Evolutionary conservation across 2,888 invertebrate genomes (phyloP).

Genomic region (Unio pictorum): DNA sequence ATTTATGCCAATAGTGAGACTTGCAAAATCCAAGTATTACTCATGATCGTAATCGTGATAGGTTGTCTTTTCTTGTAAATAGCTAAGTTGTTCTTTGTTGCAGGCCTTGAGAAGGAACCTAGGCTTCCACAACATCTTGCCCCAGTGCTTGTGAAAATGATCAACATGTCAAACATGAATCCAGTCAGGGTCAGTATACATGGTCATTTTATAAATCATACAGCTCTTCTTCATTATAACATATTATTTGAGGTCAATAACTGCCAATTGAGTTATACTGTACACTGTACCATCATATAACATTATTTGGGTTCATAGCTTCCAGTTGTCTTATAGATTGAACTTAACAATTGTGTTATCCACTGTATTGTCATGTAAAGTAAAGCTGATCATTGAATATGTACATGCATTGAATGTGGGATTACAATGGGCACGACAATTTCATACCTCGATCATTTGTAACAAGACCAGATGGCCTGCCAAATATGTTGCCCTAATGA

Average conservation of each 20-base stretch:
- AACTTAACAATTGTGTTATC: too few species aligned
- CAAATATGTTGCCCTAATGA: too few species aligned
- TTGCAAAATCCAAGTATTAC: not conserved
- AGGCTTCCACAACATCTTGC: conserved; percentile 82
- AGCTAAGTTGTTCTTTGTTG: conserved; percentile 9
- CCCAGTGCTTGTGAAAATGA: conserved; percentile 86
- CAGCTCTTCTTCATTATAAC: not conserved
- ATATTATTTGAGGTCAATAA: too few species aligned
- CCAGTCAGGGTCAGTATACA: conserved; percentile 64
- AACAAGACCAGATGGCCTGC: too few species aligned
- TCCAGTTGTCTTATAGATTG: too few species aligned
- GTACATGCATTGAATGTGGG: too few species aligned
- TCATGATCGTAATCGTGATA: not conserved
- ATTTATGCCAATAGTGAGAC: too few species aligned
- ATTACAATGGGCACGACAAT: not conserved
- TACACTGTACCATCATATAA: too few species aligned
- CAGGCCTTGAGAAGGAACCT: conserved; percentile 82
- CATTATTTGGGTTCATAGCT: too few species aligned
- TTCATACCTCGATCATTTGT: not conserved
- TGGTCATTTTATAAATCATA: not conserved
- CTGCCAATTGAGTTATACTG: too few species aligned
- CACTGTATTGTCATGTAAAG: too few species aligned
- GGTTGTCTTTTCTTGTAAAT: not conserved
- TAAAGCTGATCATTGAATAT: too few species aligned
- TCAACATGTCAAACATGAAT: conserved; percentile 80